Conservation (phyloP, 2,888 invertebrate species). For the Siphonodentalium dalli region DNA sequence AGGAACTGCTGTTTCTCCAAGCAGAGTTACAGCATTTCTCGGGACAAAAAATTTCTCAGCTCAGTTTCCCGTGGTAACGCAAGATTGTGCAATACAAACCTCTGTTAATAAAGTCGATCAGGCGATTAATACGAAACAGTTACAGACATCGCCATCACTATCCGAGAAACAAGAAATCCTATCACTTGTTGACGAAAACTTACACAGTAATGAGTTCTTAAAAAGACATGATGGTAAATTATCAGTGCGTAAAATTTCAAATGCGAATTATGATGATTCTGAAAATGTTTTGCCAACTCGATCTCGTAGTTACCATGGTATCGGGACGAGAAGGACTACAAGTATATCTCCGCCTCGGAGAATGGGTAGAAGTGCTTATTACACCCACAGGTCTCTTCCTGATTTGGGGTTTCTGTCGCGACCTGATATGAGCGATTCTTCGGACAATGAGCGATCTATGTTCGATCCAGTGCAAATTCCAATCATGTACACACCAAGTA, state of each 20-base stretch:
- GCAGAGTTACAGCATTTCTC: conserved; percentile 51
- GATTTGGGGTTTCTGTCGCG: conserved; percentile 46
- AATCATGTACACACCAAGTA: conserved; percentile 33
- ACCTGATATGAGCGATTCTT: neutral
- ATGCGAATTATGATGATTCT: too few relatives aligned
- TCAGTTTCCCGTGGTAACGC: conserved; percentile 54
- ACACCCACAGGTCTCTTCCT: conserved; percentile 49
- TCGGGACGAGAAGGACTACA: too few relatives aligned
- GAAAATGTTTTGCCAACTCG: too few relatives aligned
- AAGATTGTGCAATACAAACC: conserved; percentile 53
- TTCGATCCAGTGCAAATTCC: conserved; percentile 47
- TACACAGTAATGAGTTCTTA: too few relatives aligned
- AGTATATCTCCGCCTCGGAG: conserved; percentile 35
- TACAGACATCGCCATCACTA: conserved; percentile 33
- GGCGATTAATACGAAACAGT: conserved; percentile 15
- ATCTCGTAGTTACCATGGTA: too few relatives aligned
- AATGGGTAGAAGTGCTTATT: conserved; percentile 39
- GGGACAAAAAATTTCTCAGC: conserved; percentile 55
- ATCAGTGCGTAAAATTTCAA: too few relatives aligned
- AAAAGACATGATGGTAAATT: too few relatives aligned
- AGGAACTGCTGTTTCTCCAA: conserved; percentile 46
- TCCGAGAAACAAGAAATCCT: conserved; percentile 26
- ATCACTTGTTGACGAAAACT: conserved; percentile 25
- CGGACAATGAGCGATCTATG: conserved; percentile 31
- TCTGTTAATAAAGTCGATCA: conserved; percentile 32